phyloP scores from a whole-genome alignment of 1,140 invertebrate genomes.

The Hylaeus volcanicus region DNA sequence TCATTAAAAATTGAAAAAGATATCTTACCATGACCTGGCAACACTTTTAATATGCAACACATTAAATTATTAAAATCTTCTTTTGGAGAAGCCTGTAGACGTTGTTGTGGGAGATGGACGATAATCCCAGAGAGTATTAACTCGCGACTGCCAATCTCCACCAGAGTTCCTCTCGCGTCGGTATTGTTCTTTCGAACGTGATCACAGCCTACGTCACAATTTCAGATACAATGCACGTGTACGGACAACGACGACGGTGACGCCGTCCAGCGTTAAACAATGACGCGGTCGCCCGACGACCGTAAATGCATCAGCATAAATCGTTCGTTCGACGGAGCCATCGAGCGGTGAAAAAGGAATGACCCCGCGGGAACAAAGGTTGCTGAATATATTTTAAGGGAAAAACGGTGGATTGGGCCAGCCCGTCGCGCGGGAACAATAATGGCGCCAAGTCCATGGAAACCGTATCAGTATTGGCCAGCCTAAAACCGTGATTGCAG shows the following conservation, averaged over 20 bases:
- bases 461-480: neutral
- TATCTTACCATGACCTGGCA: too few species aligned
- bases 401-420: conserved; percentile 18
- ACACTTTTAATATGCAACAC: too few species aligned
- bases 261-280: conserved; percentile 24
- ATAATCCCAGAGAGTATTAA: too few species aligned
- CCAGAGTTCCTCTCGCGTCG: neutral
- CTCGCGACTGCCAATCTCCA: too few species aligned
- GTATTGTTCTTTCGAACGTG: neutral
- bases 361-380: neutral
- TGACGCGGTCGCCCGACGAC: neutral
- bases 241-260: neutral
- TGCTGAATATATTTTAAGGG: neutral
- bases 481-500: too few species aligned
- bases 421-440: conserved; percentile 1
- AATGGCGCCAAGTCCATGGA: neutral
- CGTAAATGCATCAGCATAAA: conserved; percentile 53
- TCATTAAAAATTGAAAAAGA: too few species aligned
- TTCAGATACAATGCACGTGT: conserved; percentile 6
- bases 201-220: conserved; percentile 21
- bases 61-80: too few species aligned
- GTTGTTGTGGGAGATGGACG: too few species aligned
- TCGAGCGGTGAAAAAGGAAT: neutral
- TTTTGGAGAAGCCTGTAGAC: too few species aligned
- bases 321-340: conserved; percentile 30